Percentiles rank a stretch among this genome's conserved stretches.
Conservation (phyloP, 53 echinoderm and acorn worm species). For the Stichopus horrens region DNA sequence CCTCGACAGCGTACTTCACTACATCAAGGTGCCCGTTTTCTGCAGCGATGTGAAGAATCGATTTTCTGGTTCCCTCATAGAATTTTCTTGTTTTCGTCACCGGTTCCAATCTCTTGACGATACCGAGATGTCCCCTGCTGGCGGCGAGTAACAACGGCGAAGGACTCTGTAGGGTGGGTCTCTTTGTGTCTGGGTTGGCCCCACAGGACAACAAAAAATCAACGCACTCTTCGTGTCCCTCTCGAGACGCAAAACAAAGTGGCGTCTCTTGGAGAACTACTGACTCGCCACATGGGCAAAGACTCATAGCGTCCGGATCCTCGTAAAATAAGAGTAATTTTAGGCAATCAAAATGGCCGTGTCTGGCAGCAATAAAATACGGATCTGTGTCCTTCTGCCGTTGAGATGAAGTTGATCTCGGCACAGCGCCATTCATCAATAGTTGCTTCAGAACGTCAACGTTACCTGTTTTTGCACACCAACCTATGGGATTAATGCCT, state of each 20-base stretch:
- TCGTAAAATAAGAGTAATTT: constrained; percentile 34
- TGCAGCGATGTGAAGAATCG: constrained; percentile 23
- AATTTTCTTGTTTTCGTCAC: neutral
- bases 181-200: constrained; percentile 33
- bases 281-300: constrained; percentile 30
- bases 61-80: constrained; percentile 17
- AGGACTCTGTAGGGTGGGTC: neutral
- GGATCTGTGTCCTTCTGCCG: constrained; percentile 19
- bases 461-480: constrained; percentile 31
- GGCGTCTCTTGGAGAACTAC: constrained; percentile 20
- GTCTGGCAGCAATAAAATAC: constrained; percentile 23
- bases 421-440: neutral
- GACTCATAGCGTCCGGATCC: constrained; percentile 42
- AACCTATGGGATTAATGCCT: neutral
- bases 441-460: constrained; percentile 19
- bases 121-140: constrained; percentile 6
- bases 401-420: neutral
- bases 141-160: constrained; percentile 30
- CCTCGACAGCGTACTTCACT: constrained; percentile 7
- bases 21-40: constrained; percentile 35
- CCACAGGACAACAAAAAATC: constrained; percentile 37
- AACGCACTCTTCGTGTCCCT: constrained; percentile 30
- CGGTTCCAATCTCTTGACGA: constrained; percentile 28
- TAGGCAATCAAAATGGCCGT: constrained; percentile 40
- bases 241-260: constrained; percentile 21